phyloP scores from a whole-genome alignment of 2,888 invertebrate species.

The Eupithecia abbreviata region DNA sequence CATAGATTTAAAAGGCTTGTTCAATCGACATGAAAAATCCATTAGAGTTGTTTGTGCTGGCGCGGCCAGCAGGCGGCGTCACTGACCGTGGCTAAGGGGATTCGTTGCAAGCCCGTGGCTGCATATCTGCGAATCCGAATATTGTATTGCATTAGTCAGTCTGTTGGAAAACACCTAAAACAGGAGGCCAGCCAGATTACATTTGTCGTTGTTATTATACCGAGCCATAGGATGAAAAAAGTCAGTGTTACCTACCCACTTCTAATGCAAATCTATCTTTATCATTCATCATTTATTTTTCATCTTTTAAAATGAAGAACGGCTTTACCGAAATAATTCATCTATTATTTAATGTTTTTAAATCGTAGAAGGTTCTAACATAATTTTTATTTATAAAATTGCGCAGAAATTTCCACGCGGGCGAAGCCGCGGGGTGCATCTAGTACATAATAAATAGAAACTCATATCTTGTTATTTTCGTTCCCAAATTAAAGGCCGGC shows the following conservation, averaged over 20 bases:
- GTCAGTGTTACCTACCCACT: not conserved
- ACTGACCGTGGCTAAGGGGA: slow-evolving; percentile 81
- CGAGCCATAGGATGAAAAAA: not conserved
- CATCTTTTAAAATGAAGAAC: too few species aligned
- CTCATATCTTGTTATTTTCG: slow-evolving; percentile 39
- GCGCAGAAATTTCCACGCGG: too few species aligned
- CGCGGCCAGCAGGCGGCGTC: slow-evolving; percentile 67
- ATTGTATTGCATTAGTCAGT: slow-evolving; percentile 27
- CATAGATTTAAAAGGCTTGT: slow-evolving; percentile 65
- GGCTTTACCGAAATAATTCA: too few species aligned
- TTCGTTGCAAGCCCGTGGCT: slow-evolving; percentile 69
- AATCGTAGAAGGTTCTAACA: too few species aligned
- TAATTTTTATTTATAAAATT: too few species aligned
- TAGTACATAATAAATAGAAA: not conserved
- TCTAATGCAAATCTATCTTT: too few species aligned
- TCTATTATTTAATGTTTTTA: too few species aligned
- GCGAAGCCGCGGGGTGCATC: too few species aligned
- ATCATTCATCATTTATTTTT: too few species aligned
- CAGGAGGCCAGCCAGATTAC: not conserved
- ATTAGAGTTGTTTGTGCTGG: slow-evolving; percentile 77
- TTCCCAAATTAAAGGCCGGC: slow-evolving; percentile 60
- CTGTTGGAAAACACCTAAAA: slow-evolving; percentile 19
- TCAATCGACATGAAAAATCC: slow-evolving; percentile 83
- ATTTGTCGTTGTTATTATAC: not conserved
- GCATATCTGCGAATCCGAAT: slow-evolving; percentile 45